Base-by-base conservation (phyloP, 2,113 vertebrate species). In the Formicarius rufipectus region DNA sequence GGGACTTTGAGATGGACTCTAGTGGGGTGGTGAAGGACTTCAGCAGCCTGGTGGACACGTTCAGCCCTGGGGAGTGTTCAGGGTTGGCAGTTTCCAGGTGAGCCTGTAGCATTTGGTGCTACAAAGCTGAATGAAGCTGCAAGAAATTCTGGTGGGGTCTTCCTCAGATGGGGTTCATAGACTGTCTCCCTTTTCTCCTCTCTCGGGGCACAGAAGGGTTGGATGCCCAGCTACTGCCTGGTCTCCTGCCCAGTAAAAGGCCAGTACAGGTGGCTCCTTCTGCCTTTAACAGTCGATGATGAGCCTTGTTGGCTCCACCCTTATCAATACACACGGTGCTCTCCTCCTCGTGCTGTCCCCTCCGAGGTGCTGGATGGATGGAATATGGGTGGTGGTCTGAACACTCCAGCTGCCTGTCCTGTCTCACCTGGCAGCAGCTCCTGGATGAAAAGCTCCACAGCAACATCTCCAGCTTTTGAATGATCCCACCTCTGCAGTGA, bases 341-440 rank as follows among this genome's bases (percentile, higher is more conserved):
- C 62, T 35, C 0, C 0, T 47, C 63, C 67, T 80, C 0, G 0
- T 30, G 49, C 72, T 33, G 63, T 56, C 35, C 30, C 23, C 67
- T 69, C 49, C 2, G 1, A 23, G 49, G 40, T 6, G 27, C 31
- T 18, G 35, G 67, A 22, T 2, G 7, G 53, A 20, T 2, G 28
- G 63, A 25, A 5, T 1, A 12, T 15, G 58, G 56, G 74, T 68
- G 58, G 60, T 20, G 84, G 7, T 30, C 27, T 31, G 68, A 52
- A 23, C 0, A 1, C 3, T 9, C 42, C 4, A 4, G 39, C 44
- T 50, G 44, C 79, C 52, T 87, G 74, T 56, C 64, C 27, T 15
- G 33, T 42, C 79, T 37, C 35, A 1, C 20, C 50, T 14, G 49
- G 33, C 35, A 55, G 64, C 13, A 0, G 56, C 67, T 72, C 59